Percentiles rank a stretch among this genome's conserved stretches.
Evolutionary conservation across 2,113 vertebrate species (phyloP).

Genomic region (Antidorcas marsupialis): DNA sequence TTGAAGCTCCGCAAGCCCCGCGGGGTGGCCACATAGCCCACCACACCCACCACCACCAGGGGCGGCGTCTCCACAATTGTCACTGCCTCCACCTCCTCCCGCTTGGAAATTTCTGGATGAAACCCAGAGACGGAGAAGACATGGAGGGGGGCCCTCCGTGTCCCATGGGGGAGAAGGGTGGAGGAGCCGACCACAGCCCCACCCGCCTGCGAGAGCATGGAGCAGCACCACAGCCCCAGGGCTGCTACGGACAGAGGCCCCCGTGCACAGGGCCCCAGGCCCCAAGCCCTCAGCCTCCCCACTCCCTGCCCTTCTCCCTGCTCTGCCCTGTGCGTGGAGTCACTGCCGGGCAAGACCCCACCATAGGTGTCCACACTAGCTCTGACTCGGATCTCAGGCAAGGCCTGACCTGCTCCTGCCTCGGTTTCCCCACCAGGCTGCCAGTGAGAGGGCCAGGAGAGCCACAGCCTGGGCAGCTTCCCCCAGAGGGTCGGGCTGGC

Average conservation of each 20-base stretch:
- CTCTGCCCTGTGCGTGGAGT: not conserved
- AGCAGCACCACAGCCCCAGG: not conserved
- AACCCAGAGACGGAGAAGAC: not conserved
- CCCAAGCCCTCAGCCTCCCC: not conserved
- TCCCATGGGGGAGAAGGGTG: not conserved
- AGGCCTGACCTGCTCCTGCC: not conserved
- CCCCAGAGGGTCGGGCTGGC: not conserved
- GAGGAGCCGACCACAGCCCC: not conserved
- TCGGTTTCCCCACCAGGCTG: not conserved
- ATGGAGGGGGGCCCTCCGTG: not conserved
- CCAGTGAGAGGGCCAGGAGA: not conserved
- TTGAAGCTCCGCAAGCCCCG: constrained; percentile 84
- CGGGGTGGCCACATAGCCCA: constrained; percentile 84
- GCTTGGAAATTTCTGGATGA: constrained; percentile 81
- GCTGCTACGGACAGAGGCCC: not conserved
- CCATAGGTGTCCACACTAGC: not conserved
- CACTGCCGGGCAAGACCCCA: not conserved
- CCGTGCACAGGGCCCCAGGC: not conserved
- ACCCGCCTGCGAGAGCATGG: fast-evolving
- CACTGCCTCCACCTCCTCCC: constrained; percentile 86
- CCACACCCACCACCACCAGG: constrained; percentile 82
- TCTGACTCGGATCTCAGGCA: not conserved
- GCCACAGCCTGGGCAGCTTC: not conserved
- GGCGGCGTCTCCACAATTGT: constrained; percentile 86
- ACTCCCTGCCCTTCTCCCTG: not conserved